phyloP scores from a whole-genome alignment of 2,113 vertebrate genomes.

The Serinus canaria region DNA sequence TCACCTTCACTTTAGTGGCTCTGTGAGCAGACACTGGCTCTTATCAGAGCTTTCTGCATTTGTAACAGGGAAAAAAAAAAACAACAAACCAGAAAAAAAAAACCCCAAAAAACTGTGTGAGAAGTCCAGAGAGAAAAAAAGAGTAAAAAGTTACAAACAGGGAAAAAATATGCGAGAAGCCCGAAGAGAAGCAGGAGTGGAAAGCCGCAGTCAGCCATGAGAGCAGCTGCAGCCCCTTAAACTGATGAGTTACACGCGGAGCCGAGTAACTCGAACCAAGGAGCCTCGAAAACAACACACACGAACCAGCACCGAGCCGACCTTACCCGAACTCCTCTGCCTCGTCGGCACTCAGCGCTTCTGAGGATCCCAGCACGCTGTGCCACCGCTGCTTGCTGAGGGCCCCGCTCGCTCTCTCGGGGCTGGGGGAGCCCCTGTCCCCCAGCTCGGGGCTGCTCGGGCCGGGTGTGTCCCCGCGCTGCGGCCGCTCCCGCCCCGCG shows the following conservation, averaged over 20 bases:
- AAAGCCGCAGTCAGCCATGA: neutral
- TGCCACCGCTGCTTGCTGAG: neutral
- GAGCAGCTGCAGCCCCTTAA: slow-evolving; percentile 29
- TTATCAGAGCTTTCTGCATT: neutral
- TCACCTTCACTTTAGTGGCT: neutral
- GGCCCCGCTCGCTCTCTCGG: neutral
- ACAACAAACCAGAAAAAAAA: neutral
- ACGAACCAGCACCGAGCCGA: fast-evolving
- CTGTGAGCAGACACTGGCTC: neutral
- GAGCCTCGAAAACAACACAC: neutral
- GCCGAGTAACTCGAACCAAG: neutral
- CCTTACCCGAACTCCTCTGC: neutral
- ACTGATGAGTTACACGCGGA: neutral
- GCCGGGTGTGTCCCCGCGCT: neutral
- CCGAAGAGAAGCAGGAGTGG: neutral
- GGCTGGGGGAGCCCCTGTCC: neutral
- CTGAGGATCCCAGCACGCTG: neutral
- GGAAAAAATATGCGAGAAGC: neutral
- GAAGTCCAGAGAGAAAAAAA: neutral
- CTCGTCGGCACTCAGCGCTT: neutral
- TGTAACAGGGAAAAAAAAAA: neutral
- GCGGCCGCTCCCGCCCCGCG: neutral
- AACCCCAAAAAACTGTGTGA: neutral
- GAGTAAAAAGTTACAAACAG: neutral
- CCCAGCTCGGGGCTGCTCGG: neutral